A percentile compares a stretch with the other conserved stretches of the same genome.
Conservation (phyloP, 2,888 invertebrate genomes). For the Hirtodrosophila confusa region DNA sequence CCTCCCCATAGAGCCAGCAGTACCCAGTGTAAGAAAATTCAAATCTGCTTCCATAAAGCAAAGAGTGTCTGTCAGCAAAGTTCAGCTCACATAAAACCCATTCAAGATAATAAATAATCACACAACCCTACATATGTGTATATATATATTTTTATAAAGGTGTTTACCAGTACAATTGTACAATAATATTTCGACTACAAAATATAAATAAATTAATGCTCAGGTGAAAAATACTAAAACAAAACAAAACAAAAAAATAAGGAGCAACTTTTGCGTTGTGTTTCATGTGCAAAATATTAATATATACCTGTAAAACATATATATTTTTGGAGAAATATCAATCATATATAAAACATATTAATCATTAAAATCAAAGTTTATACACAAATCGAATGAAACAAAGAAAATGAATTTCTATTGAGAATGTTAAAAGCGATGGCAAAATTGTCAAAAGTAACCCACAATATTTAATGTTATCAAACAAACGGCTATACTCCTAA, state of each 20-base stretch:
- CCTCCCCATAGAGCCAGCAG: background rate
- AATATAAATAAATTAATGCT: slow-evolving; percentile 50
- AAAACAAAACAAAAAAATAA: slow-evolving; percentile 1
- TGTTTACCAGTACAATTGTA: slow-evolving; percentile 48
- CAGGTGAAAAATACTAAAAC: slow-evolving; percentile 54
- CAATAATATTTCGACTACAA: slow-evolving; percentile 35
- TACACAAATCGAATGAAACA: slow-evolving; percentile 22
- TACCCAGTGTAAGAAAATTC: background rate
- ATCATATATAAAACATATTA: slow-evolving; percentile 20
- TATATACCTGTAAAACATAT: slow-evolving; percentile 25
- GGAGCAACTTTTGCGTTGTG: slow-evolving; percentile 59
- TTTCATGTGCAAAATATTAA: slow-evolving; percentile 69
- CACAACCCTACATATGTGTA: slow-evolving; percentile 9
- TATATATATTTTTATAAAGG: slow-evolving; percentile 65
- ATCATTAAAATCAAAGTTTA: slow-evolving; percentile 23
- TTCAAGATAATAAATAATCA: slow-evolving; percentile 12
- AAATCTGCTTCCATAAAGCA: slow-evolving; percentile 1
- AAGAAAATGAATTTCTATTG: background rate
- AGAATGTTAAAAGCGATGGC: slow-evolving; percentile 11
- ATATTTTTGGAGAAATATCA: slow-evolving; percentile 66
- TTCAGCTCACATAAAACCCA: slow-evolving; percentile 18
- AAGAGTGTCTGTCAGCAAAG: slow-evolving; percentile 23
- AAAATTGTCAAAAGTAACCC: slow-evolving; percentile 21
- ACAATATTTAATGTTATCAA: slow-evolving; percentile 34
- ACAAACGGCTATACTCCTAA: slow-evolving; percentile 29